A percentile compares a stretch with the other conserved stretches of the same genome.
These are phyloP conservation scores for Trachymyrmex cornetzi DNA, from an alignment of 1,140 invertebrate genomes.

Conservation along the genomic window DNA sequence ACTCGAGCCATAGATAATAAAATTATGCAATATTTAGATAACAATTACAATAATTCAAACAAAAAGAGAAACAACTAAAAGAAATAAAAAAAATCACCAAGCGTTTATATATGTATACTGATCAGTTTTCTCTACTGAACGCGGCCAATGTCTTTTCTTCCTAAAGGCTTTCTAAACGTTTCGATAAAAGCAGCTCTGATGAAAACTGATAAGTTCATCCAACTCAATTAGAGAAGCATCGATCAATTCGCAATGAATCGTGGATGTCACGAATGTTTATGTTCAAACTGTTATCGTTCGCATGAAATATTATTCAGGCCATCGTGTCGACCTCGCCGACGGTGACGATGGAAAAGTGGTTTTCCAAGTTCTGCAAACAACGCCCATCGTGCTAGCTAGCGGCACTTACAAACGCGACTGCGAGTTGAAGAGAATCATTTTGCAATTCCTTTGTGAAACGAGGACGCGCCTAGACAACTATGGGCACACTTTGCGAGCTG, in stretches of 20 bases:
- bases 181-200: background rate
- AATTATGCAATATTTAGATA: background rate
- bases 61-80: background rate
- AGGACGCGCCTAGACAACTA: conserved; percentile 40
- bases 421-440: conserved; percentile 45
- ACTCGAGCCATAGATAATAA: background rate
- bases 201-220: background rate
- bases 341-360: conserved; percentile 47
- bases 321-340: conserved; percentile 9
- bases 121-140: too few species aligned
- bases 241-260: conserved; percentile 12
- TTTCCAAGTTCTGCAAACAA: conserved; percentile 58
- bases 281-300: conserved; percentile 5
- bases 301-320: conserved; percentile 32
- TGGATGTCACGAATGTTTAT: conserved; percentile 14
- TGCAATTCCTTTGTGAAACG: conserved; percentile 59
- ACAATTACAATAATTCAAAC: background rate
- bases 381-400: conserved; percentile 33
- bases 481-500: background rate
- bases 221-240: background rate
- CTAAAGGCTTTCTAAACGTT: background rate
- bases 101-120: too few species aligned
- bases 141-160: background rate
- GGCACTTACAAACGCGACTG: conserved; percentile 35
- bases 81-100: too few species aligned